Evolutionary conservation across 2,888 invertebrate species (phyloP), one percentile per base, ranked within the genome.

Genomic region (Drosophila algonquin): DNA sequence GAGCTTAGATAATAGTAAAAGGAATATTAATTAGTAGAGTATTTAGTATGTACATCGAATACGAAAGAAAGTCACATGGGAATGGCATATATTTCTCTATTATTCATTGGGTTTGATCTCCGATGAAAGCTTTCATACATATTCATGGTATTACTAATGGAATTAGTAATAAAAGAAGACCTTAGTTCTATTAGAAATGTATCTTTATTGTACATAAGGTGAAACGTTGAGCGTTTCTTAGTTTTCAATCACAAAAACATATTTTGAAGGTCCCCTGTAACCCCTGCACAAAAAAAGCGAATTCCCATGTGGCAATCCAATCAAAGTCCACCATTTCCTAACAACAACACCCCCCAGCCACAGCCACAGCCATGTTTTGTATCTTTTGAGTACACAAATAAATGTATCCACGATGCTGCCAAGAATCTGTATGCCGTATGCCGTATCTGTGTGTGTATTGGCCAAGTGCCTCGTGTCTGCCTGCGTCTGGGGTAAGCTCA

Each of bases 401-500:
- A 40, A 24, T 65, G 60, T 24, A 54, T 59, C 52, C 35, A 3
- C 24, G 45, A 46, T 51, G 35, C 51, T 52, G 48, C 21, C 51
- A 14, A 63, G 51, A 63, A 45, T 30, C 30, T 30, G 30, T 51
- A 16, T 46, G 21, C 21, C 45, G 27, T 12, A 9, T 32, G 32
- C 32, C 52, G 55, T 53, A 32, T 51, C 27, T 52, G 54, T 53
- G 18, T 58, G 30, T 48, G 56, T 72, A 32, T 57, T 16, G 51
- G 61, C 24, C 35, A 30, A 30, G 40, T 47, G 21, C 21, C 52
- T 63, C 24, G 32, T 55, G 53, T 62, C 35, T 48, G 18, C 46
- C 45, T 56, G 27, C 50, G 53, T 62, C 35, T 48, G 18, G 58
- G 72, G 76, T 60, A 71, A 35, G 30, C 52, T 53, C 58, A 68